Conservation (phyloP, 2,797 vertebrate species). For the Microctenopoma stevenorrisi region DNA sequence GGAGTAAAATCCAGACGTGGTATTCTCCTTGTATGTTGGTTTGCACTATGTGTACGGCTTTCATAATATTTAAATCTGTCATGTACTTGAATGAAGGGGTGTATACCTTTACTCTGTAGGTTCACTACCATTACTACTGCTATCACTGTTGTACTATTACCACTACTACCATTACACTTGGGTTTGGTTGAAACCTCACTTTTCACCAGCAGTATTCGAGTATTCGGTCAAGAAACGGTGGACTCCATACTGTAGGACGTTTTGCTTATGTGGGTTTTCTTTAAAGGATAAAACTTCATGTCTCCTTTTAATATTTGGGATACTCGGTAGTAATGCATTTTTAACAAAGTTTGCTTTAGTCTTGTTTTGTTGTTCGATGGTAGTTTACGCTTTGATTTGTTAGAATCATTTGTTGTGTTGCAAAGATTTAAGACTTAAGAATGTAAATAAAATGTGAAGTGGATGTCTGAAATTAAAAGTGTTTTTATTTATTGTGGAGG, state of each 20-base stretch:
- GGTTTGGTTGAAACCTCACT: slow-evolving; percentile 6
- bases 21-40: slow-evolving; percentile 67
- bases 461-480: slow-evolving; percentile 76
- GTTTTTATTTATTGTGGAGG: slow-evolving; percentile 5
- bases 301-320: not conserved
- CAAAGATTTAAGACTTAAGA: slow-evolving; percentile 75
- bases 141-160: slow-evolving; percentile 10
- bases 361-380: slow-evolving; percentile 67
- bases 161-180: not conserved
- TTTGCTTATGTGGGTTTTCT: slow-evolving; percentile 21
- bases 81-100: slow-evolving; percentile 49
- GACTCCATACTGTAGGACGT: slow-evolving; percentile 11
- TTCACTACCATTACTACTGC: slow-evolving; percentile 19
- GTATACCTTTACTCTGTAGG: slow-evolving; percentile 38
- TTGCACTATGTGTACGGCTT: slow-evolving; percentile 76
- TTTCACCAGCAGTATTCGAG: slow-evolving; percentile 45
- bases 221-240: slow-evolving; percentile 24
- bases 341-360: slow-evolving; percentile 24
- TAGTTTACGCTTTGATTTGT: slow-evolving; percentile 77
- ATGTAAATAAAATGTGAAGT: slow-evolving; percentile 90
- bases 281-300: slow-evolving; percentile 16
- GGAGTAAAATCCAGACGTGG: slow-evolving; percentile 53
- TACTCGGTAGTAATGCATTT: slow-evolving; percentile 21
- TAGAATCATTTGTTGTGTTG: slow-evolving; percentile 70
- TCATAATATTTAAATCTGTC: slow-evolving; percentile 63